These are phyloP conservation scores for Todiramphus chloris DNA, from an alignment of 2,113 vertebrate species.

Conservation along the genomic window DNA sequence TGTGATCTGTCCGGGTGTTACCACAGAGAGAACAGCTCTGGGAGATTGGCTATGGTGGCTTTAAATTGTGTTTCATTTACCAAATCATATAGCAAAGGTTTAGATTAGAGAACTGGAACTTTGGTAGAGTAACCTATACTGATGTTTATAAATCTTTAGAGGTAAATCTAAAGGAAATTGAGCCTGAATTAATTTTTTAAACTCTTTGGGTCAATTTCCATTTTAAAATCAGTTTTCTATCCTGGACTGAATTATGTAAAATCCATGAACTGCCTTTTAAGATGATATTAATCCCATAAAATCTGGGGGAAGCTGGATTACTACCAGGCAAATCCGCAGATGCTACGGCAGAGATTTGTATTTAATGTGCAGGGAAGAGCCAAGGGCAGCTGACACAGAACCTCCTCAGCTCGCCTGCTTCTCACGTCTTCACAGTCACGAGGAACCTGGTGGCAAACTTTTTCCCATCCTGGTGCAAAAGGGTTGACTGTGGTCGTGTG, in stretches of 20 bases:
- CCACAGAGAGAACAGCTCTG: neutral
- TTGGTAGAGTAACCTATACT: neutral
- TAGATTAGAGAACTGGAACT: neutral
- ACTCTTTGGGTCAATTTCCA: neutral
- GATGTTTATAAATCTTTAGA: neutral
- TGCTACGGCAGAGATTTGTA: neutral
- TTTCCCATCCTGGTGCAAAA: conserved; percentile 69
- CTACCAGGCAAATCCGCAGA: neutral
- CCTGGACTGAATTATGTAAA: neutral
- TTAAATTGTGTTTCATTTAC: neutral
- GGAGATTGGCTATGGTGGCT: neutral
- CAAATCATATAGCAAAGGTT: neutral
- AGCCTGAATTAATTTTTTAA: neutral
- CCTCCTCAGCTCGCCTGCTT: conserved; percentile 63
- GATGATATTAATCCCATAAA: neutral
- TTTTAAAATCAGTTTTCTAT: neutral
- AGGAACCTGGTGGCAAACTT: conserved; percentile 3
- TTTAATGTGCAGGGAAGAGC: neutral
- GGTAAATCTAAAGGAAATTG: neutral
- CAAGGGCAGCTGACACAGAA: conserved; percentile 10
- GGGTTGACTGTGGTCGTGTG: conserved; percentile 63
- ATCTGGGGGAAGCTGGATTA: neutral
- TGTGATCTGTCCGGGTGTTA: neutral
- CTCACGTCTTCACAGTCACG: conserved; percentile 63
- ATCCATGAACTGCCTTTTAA: neutral